These are phyloP conservation scores for Deroplatys truncata DNA, from an alignment of 2,888 invertebrate genomes.

Conservation along the genomic window DNA sequence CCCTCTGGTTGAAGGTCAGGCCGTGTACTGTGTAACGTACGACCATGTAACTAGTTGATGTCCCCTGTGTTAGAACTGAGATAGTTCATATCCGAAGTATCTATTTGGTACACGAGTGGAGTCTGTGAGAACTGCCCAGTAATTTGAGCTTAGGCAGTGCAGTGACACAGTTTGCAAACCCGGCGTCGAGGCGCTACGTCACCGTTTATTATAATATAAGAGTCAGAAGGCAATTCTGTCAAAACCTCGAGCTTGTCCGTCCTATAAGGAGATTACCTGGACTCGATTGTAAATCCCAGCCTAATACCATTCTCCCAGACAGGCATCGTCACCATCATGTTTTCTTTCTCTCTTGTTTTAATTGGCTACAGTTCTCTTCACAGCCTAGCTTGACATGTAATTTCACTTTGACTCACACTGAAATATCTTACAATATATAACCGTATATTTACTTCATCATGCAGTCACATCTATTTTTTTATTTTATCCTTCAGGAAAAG, in stretches of 20 bases:
- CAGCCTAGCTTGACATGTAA: not conserved
- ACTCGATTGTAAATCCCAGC: slow-evolving; percentile 13
- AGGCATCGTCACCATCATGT: not conserved
- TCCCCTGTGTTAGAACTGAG: too few relatives aligned
- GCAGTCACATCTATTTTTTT: not conserved
- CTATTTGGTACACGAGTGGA: too few relatives aligned
- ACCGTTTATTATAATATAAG: slow-evolving; percentile 14
- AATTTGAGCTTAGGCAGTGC: not conserved
- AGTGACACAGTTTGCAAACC: not conserved
- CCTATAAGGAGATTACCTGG: slow-evolving; percentile 25
- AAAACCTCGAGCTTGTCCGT: slow-evolving; percentile 13
- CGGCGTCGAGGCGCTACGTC: not conserved
- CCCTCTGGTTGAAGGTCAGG: too few relatives aligned
- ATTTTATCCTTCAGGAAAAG: not conserved
- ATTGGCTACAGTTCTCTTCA: not conserved
- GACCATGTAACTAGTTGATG: too few relatives aligned
- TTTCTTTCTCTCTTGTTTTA: not conserved
- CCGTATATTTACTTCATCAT: not conserved
- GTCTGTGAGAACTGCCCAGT: too few relatives aligned
- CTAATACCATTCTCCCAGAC: not conserved
- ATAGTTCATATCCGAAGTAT: too few relatives aligned
- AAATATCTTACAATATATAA: not conserved
- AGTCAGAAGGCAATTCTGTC: slow-evolving; percentile 12
- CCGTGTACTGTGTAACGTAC: too few relatives aligned
- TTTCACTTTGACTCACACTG: not conserved